phyloP scores from a whole-genome alignment of 2,797 vertebrate genomes.

The Lates japonicus region DNA sequence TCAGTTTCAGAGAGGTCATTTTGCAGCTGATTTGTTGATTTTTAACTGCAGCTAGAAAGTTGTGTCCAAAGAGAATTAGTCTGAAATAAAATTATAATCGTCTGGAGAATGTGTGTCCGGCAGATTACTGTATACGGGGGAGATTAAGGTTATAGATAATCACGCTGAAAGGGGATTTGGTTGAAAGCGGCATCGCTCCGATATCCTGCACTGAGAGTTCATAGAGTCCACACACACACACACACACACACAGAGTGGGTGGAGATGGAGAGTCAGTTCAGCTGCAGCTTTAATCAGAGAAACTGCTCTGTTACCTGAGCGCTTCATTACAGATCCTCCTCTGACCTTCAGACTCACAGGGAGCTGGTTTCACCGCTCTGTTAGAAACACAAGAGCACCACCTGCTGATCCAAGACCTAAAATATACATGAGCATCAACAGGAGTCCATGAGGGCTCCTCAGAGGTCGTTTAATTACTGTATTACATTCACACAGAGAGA shows the following conservation, averaged over 20 bases:
- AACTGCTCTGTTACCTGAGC: conserved; percentile 13
- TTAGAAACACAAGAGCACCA: conserved; percentile 45
- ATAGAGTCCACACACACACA: not conserved
- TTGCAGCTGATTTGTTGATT: not conserved
- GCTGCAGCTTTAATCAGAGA: conserved; percentile 34
- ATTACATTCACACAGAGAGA: too few species aligned
- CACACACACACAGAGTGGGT: conserved; percentile 4
- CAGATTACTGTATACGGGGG: conserved; percentile 56
- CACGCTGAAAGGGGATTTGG: conserved; percentile 74
- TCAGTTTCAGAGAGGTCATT: too few species aligned
- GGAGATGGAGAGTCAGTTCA: conserved; percentile 27
- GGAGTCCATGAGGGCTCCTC: conserved; percentile 1
- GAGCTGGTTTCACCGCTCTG: not conserved
- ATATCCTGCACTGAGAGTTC: conserved; percentile 7
- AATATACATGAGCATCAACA: not conserved
- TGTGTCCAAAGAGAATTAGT: not conserved
- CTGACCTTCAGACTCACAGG: conserved; percentile 36
- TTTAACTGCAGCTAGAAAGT: not conserved
- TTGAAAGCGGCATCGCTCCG: conserved; percentile 45
- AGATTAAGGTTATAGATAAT: conserved; percentile 80
- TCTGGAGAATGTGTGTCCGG: conserved; percentile 35
- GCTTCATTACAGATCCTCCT: conserved; percentile 19
- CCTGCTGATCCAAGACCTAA: conserved; percentile 47
- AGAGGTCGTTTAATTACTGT: conserved; percentile 10
- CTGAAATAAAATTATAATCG: conserved; percentile 34